These are phyloP conservation scores for Sitophilus oryzae DNA, from an alignment of 1,140 invertebrate species.

Conservation along the genomic window DNA sequence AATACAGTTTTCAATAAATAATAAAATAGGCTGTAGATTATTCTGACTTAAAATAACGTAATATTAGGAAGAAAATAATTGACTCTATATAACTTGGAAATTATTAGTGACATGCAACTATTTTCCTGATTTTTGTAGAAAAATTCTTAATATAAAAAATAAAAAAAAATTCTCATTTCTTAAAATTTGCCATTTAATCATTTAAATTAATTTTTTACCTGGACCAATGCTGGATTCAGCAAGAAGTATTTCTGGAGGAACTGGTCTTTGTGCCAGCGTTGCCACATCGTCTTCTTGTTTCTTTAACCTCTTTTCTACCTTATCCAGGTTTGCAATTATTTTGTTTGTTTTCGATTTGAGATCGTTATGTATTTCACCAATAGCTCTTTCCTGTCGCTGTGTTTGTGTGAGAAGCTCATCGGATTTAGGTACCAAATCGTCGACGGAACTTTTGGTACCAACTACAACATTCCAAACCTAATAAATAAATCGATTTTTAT, in stretches of 20 bases:
- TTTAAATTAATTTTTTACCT: conserved; percentile 15
- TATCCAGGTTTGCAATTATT: conserved; percentile 80
- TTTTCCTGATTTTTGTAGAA: too few relatives aligned
- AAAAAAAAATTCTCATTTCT: too few relatives aligned
- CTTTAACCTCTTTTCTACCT: conserved; percentile 75
- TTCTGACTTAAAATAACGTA: too few relatives aligned
- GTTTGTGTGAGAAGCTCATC: conserved; percentile 79
- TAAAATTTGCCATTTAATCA: too few relatives aligned
- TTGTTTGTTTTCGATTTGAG: conserved; percentile 74
- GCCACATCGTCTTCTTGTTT: conserved; percentile 75
- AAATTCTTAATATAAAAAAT: too few relatives aligned
- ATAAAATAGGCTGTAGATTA: too few relatives aligned
- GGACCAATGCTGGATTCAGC: conserved; percentile 55
- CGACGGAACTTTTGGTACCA: conserved; percentile 77
- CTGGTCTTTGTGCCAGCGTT: conserved; percentile 62
- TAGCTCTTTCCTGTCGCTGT: conserved; percentile 77
- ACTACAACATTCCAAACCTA: conserved; percentile 78
- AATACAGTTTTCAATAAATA: too few relatives aligned
- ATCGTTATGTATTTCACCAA: conserved; percentile 80
- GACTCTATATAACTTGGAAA: too few relatives aligned
- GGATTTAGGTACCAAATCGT: conserved; percentile 76
- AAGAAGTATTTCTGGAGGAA: conserved; percentile 60
- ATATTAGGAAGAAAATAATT: too few relatives aligned
- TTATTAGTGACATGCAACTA: too few relatives aligned
- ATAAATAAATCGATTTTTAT: neutral